phyloP scores from a whole-genome alignment of 2,113 vertebrate species.

The Plestiodon gilberti region DNA sequence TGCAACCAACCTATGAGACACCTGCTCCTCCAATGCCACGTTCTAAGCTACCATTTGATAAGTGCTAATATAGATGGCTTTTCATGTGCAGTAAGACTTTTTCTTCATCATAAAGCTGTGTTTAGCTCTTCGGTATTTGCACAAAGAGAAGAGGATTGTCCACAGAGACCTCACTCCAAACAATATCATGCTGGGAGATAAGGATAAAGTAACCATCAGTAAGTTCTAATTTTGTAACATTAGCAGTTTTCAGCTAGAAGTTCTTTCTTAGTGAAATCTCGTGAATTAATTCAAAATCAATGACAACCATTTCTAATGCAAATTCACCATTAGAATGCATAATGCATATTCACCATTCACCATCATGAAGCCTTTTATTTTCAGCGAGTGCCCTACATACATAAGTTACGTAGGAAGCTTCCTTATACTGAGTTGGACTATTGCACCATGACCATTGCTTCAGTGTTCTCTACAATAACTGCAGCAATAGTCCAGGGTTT shows the following conservation, averaged over 20 bases:
- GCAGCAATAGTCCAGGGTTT: too few relatives aligned
- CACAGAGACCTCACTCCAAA: conserved; percentile 88
- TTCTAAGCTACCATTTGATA: background rate
- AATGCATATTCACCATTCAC: background rate
- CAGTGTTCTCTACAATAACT: too few relatives aligned
- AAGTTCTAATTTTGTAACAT: conserved; percentile 63
- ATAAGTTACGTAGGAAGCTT: too few relatives aligned
- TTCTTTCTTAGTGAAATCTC: background rate
- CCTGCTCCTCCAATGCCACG: background rate
- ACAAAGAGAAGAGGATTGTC: conserved; percentile 91
- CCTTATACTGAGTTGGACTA: too few relatives aligned
- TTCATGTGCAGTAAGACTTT: conserved; percentile 12
- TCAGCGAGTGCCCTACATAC: background rate
- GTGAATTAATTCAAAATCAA: background rate
- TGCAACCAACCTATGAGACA: background rate
- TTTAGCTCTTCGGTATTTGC: conserved; percentile 87
- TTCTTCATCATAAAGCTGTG: conserved; percentile 81
- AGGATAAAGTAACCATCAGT: conserved; percentile 90
- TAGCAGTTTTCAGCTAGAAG: background rate
- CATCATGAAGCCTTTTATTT: background rate
- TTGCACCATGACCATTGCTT: too few relatives aligned
- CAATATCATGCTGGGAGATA: conserved; percentile 90
- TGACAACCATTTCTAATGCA: background rate
- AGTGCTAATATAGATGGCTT: background rate
- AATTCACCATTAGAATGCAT: background rate